Evolutionary conservation across 2,797 vertebrate species (phyloP), one percentile per base, ranked within the genome.

Genomic region (Staurois parvus): DNA sequence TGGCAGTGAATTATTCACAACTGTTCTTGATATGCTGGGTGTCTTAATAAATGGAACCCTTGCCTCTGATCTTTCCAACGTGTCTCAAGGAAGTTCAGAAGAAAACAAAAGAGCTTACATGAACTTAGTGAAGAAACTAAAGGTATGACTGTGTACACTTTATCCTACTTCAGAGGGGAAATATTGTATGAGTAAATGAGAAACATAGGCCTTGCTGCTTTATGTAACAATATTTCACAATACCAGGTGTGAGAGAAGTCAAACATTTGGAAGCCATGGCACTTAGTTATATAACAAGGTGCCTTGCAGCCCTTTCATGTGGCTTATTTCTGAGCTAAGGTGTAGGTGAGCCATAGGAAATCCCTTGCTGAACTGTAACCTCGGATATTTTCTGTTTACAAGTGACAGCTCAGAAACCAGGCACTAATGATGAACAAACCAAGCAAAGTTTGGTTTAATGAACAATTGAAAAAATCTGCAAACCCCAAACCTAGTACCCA

Each of bases 101-200:
- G 93, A 93, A 76, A 94, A 91, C 79, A 93, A 93, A 81, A 91
- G 93, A 4, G 92, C 93, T 45, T 91, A 91, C 77, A 91, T 91
- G 92, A 92, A 93, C 59, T 86, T 92, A 59, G 91, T 93, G 76
- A 94, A 93, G 84, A 94, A 94, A 85, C 79, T 91, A 56, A 93
- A 94, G 88, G 92, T 94, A 91, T 90, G 91, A 88, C 56, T 81
- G 4, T 0, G 9, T 77, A 4, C 15, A 9, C 28, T 74, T 56
- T 42, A 30, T 64, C 26, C 52, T 70, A 72, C 74, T 67, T 26
- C 62, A 79, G 34, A 79, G 68, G 56, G 29, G 21, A 24, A 42
- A 59, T 82, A 29, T 29, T 29, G 45, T 74, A 29, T 83, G 37
- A 67, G 19, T 64, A 30, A 79, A 69, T 79, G 19, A 6, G 69